Percentiles rank a stretch among this genome's conserved stretches.
These are phyloP conservation scores for Pangasius krempfi DNA, from an alignment of 2,797 vertebrate genomes.

Conservation along the genomic window DNA sequence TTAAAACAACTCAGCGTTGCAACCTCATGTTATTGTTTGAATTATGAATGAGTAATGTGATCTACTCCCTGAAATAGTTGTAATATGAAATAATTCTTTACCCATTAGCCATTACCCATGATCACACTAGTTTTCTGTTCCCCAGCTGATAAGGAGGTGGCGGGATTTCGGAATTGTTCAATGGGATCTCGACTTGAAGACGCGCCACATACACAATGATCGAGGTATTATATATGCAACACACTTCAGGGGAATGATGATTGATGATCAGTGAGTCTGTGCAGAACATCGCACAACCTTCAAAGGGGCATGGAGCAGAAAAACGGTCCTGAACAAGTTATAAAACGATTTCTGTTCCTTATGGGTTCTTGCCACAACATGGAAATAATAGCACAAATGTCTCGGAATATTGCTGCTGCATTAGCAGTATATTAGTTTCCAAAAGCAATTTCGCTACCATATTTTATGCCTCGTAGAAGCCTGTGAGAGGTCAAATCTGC, in stretches of 20 bases:
- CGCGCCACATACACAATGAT: background rate
- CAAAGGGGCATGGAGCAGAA: background rate
- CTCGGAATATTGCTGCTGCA: background rate
- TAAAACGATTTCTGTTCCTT: background rate
- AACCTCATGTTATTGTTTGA: background rate
- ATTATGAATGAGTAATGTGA: background rate
- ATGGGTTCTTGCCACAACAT: slow-evolving; percentile 1
- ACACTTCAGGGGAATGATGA: slow-evolving; percentile 7
- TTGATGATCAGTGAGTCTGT: background rate
- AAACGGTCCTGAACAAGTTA: background rate
- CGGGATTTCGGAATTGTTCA: background rate
- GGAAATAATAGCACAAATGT: slow-evolving; percentile 8
- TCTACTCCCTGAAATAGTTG: background rate
- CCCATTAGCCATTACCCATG: no score
- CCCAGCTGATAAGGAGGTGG: no score
- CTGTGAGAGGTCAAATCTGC: background rate
- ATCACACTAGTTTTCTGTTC: background rate
- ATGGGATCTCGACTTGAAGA: background rate
- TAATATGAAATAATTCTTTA: background rate
- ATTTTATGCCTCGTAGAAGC: background rate
- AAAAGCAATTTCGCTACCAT: slow-evolving; percentile 15
- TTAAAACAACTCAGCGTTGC: background rate
- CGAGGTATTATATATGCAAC: background rate
- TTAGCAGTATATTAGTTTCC: slow-evolving; percentile 17
- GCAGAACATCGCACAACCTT: slow-evolving; percentile 11